These are phyloP conservation scores for Melanaphis sacchari DNA, from an alignment of 1,140 invertebrate species.

Conservation along the genomic window DNA sequence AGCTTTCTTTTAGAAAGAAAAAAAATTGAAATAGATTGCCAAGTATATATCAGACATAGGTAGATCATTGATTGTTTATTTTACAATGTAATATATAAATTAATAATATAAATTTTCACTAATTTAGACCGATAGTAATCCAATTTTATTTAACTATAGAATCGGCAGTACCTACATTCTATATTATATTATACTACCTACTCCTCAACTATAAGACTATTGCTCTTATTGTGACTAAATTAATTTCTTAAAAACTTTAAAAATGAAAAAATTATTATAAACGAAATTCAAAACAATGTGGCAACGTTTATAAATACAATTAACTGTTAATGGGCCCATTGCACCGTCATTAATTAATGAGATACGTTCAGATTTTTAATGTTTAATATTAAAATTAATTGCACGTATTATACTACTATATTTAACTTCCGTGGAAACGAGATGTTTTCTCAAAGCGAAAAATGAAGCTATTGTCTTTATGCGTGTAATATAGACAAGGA, in stretches of 20 bases:
- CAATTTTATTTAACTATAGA: neutral
- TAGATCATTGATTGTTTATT: neutral
- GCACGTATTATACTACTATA: neutral
- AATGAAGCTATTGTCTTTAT: neutral
- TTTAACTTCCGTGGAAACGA: neutral
- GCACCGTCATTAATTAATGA: neutral
- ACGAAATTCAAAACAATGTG: neutral
- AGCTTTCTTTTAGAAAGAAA: neutral
- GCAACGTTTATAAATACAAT: neutral
- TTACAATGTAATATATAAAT: neutral
- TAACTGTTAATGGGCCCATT: neutral
- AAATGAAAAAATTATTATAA: neutral
- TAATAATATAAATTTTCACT: neutral
- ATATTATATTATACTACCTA: neutral
- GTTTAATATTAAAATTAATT: conserved; percentile 11
- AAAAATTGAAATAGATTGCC: neutral
- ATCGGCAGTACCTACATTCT: too few species aligned
- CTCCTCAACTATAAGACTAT: neutral
- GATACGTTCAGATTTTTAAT: neutral
- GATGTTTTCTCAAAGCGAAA: neutral
- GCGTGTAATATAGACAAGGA: neutral
- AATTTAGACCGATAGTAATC: neutral
- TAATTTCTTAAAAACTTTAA: neutral
- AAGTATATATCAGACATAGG: neutral
- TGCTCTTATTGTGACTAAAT: neutral